Evolutionary conservation across 2,797 vertebrate genomes (phyloP).

Genomic region (Ispidina lecontei): DNA sequence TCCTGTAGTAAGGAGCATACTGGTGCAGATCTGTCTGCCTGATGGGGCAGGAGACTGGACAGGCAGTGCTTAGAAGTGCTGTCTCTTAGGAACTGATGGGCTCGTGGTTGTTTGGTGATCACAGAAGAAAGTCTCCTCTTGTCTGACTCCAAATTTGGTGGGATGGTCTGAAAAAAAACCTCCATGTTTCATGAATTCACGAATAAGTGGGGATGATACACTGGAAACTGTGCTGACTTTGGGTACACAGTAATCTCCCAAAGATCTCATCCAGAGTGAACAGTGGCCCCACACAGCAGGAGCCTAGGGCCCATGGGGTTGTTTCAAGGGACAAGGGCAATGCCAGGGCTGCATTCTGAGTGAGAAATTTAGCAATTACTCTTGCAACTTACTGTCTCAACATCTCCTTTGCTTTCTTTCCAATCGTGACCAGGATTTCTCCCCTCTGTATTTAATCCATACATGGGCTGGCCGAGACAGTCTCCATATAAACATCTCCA

Average conservation of each 20-base stretch:
- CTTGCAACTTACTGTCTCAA: background rate
- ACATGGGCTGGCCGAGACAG: background rate
- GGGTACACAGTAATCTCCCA: background rate
- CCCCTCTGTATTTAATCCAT: background rate
- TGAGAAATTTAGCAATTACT: background rate
- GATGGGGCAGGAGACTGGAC: fast-evolving
- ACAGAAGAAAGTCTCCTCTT: background rate
- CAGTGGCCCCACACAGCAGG: background rate
- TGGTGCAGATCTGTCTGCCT: background rate
- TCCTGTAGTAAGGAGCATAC: slow-evolving; percentile 57
- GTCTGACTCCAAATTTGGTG: background rate
- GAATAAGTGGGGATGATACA: fast-evolving
- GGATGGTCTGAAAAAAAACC: slow-evolving; percentile 24
- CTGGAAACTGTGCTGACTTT: fast-evolving
- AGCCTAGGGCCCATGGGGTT: fast-evolving
- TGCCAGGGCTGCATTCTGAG: background rate
- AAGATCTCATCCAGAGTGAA: background rate
- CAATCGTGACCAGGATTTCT: background rate
- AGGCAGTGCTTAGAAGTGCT: background rate
- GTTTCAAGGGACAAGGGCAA: background rate
- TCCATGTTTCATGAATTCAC: fast-evolving
- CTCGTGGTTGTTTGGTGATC: background rate
- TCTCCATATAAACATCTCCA: background rate
- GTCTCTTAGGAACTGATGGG: background rate
- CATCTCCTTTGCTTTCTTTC: background rate